Percentiles rank a stretch among this genome's conserved stretches.
Evolutionary conservation across 2,888 invertebrate genomes (phyloP).

Genomic region (Merodon equestris): DNA sequence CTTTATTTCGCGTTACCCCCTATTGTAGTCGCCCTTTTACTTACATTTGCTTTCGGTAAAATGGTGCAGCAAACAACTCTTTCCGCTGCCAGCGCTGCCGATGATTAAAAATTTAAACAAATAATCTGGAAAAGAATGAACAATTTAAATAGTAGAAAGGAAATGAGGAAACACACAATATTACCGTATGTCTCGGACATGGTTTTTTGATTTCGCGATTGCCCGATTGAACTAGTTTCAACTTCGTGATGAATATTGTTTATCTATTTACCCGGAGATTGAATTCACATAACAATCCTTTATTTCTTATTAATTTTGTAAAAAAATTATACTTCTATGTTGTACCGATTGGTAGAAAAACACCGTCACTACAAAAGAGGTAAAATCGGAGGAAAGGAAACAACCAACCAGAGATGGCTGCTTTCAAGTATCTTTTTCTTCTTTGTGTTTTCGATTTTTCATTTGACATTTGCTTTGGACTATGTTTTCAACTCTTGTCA

Average conservation of each 20-base stretch:
- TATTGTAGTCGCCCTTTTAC: constrained; percentile 73
- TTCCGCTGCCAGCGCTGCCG: constrained; percentile 91
- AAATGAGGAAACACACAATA: constrained; percentile 10
- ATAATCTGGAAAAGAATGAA: constrained; percentile 83
- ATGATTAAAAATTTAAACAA: constrained; percentile 92
- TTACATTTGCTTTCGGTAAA: constrained; percentile 92
- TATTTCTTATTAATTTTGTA: constrained; percentile 4
- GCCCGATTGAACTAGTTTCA: background rate
- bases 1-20: background rate
- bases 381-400: constrained; percentile 11
- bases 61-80: constrained; percentile 90
- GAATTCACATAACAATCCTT: constrained; percentile 41
- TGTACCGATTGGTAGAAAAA: constrained; percentile 5
- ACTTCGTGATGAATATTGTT: constrained; percentile 25
- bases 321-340: constrained; percentile 3
- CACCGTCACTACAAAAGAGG: constrained; percentile 1
- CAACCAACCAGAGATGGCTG: constrained; percentile 12
- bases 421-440: constrained; percentile 27
- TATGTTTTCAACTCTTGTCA: too few species aligned
- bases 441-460: constrained; percentile 22
- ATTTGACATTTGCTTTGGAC: background rate
- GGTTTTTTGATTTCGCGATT: constrained; percentile 44
- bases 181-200: constrained; percentile 78
- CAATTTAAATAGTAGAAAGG: background rate
- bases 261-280: constrained; percentile 4